Conservation (phyloP, 2,888 invertebrate genomes). For the Hirtodrosophila histrioides region DNA sequence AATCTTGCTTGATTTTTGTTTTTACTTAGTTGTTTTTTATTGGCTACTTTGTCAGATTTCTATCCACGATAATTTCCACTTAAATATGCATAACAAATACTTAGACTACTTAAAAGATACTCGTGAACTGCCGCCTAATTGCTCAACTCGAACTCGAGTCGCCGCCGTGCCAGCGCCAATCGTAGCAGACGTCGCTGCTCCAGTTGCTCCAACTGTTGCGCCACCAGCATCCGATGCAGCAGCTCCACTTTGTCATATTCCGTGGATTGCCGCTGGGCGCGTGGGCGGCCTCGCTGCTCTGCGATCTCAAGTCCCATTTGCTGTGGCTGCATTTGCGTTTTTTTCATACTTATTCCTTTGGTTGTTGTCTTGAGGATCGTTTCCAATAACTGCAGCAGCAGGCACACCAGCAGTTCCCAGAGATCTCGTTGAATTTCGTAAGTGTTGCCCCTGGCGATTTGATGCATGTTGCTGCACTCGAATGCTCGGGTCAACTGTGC, state of each 20-base stretch:
- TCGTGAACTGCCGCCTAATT: neutral
- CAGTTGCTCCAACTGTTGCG: constrained; percentile 56
- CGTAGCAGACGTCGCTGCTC: constrained; percentile 52
- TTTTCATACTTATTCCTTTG: constrained; percentile 8
- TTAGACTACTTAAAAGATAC: constrained; percentile 19
- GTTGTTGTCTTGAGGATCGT: neutral
- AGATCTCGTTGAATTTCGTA: constrained; percentile 11
- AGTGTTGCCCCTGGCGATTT: neutral
- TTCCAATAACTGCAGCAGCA: constrained; percentile 32
- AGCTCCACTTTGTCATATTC: constrained; percentile 53
- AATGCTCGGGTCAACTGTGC: constrained; percentile 19
- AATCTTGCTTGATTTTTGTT: neutral
- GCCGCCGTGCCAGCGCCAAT: constrained; percentile 29
- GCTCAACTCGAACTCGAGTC: constrained; percentile 15
- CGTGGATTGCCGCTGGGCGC: constrained; percentile 10
- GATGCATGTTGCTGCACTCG: constrained; percentile 35
- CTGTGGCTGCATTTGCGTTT: too few species aligned
- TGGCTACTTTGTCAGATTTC: constrained; percentile 31
- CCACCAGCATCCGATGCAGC: constrained; percentile 60
- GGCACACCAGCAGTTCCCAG: constrained; percentile 22
- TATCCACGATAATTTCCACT: constrained; percentile 47
- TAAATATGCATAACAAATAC: constrained; percentile 45
- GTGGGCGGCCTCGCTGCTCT: constrained; percentile 10
- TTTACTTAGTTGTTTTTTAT: constrained; percentile 26
- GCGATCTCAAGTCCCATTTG: neutral